Evolutionary conservation across 2,888 invertebrate genomes (phyloP).

Genomic region (Luperina testacea): DNA sequence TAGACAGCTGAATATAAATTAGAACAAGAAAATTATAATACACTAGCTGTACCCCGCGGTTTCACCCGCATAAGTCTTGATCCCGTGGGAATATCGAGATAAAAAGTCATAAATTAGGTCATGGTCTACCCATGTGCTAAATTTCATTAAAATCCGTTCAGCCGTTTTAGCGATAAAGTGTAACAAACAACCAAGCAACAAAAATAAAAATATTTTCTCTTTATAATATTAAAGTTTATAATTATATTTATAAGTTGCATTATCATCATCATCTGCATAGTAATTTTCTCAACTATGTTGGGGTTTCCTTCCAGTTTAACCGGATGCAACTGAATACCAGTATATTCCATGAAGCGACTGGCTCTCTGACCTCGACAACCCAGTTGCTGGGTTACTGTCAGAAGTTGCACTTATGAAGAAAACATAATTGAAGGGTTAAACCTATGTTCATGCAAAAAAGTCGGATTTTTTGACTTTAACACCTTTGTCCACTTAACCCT

Average conservation of each 20-base stretch:
- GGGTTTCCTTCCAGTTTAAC: neutral
- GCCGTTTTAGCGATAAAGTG: too few species aligned
- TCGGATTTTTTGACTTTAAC: too few species aligned
- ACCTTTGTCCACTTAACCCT: too few species aligned
- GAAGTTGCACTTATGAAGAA: neutral
- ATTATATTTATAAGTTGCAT: neutral
- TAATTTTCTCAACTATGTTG: neutral
- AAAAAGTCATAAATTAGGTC: neutral
- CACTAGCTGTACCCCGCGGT: neutral
- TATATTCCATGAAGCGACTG: neutral
- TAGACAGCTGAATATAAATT: neutral
- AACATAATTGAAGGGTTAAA: too few species aligned
- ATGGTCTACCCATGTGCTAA: too few species aligned
- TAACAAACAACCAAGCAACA: too few species aligned
- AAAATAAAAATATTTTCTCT: too few species aligned
- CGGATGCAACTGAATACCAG: neutral
- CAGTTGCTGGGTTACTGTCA: neutral
- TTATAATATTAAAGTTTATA: too few species aligned
- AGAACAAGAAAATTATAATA: neutral
- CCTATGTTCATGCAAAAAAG: too few species aligned
- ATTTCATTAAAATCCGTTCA: too few species aligned
- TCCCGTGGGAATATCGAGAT: neutral
- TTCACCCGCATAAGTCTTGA: neutral
- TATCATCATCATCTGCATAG: neutral
- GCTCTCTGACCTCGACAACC: neutral